Evolutionary conservation across 2,797 vertebrate species (phyloP).

Genomic region (Malurus leucopterus): DNA sequence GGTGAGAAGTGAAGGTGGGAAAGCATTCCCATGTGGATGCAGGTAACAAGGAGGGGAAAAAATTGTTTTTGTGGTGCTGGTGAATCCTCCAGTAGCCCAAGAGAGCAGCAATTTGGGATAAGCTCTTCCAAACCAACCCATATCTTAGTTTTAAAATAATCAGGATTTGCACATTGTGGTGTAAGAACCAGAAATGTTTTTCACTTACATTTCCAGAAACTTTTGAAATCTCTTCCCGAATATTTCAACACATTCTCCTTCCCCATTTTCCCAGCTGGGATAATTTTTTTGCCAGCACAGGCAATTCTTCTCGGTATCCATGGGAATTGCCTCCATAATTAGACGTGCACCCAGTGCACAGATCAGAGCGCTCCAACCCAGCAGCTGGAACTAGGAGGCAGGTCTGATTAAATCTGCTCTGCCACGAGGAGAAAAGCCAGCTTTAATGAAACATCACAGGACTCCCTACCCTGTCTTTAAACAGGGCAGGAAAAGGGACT

Average conservation of each 20-base stretch:
- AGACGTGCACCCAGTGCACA: slow-evolving; percentile 61
- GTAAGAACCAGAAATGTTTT: neutral
- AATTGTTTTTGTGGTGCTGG: neutral
- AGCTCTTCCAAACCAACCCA: neutral
- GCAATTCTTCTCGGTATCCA: slow-evolving; percentile 65
- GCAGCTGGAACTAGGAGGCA: slow-evolving; percentile 66
- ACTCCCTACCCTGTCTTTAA: slow-evolving; percentile 34
- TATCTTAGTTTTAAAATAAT: neutral
- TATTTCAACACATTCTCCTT: slow-evolving; percentile 24
- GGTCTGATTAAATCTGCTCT: slow-evolving; percentile 64
- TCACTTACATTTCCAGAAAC: neutral
- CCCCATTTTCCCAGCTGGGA: slow-evolving; percentile 47
- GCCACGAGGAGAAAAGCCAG: slow-evolving; percentile 49
- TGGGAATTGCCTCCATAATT: slow-evolving; percentile 70
- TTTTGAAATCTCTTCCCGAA: slow-evolving; percentile 24
- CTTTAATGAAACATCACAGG: slow-evolving; percentile 53
- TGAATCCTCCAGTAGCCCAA: neutral
- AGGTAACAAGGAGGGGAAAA: neutral
- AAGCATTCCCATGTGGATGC: accelerated
- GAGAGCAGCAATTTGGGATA: neutral
- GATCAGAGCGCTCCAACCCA: slow-evolving; percentile 60
- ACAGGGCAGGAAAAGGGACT: neutral
- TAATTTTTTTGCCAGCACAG: slow-evolving; percentile 50
- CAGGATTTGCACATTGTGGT: neutral
- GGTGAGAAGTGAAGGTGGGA: neutral